A percentile compares a stretch with the other conserved stretches of the same genome.
These are phyloP conservation scores for Drymodes brunneopygia DNA, from an alignment of 2,113 vertebrate species.

Conservation along the genomic window DNA sequence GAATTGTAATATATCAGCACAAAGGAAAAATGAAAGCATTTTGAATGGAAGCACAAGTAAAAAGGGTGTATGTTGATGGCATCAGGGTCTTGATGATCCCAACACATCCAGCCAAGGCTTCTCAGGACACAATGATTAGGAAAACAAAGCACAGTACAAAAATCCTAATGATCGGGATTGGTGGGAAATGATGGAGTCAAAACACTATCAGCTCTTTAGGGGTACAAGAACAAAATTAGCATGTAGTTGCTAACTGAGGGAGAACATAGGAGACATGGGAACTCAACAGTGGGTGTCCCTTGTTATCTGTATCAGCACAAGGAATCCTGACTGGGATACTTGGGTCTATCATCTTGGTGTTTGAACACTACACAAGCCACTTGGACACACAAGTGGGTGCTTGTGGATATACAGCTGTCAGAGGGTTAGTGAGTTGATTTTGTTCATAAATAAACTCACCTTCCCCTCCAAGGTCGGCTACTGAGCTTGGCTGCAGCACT, in stretches of 20 bases:
- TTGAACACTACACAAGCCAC: background rate
- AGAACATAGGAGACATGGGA: fast-evolving
- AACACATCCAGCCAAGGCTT: background rate
- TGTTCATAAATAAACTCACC: background rate
- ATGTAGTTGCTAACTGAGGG: fast-evolving
- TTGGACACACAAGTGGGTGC: background rate
- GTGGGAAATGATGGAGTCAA: background rate
- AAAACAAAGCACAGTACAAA: background rate
- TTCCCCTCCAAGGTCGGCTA: background rate
- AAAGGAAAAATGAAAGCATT: background rate
- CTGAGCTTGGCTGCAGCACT: background rate
- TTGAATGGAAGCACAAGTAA: background rate
- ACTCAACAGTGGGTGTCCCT: background rate
- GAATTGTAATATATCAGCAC: background rate
- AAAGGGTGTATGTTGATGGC: background rate
- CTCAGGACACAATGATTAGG: background rate
- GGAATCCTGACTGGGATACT: background rate
- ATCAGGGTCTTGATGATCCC: background rate
- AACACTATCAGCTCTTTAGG: background rate
- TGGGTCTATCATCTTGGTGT: background rate
- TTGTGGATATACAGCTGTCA: background rate
- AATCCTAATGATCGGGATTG: background rate
- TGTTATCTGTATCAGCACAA: fast-evolving
- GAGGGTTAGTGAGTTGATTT: background rate
- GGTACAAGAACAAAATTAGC: background rate